Base-by-base conservation (phyloP, 2,113 vertebrate genomes). In the Hydrolagus affinis region DNA sequence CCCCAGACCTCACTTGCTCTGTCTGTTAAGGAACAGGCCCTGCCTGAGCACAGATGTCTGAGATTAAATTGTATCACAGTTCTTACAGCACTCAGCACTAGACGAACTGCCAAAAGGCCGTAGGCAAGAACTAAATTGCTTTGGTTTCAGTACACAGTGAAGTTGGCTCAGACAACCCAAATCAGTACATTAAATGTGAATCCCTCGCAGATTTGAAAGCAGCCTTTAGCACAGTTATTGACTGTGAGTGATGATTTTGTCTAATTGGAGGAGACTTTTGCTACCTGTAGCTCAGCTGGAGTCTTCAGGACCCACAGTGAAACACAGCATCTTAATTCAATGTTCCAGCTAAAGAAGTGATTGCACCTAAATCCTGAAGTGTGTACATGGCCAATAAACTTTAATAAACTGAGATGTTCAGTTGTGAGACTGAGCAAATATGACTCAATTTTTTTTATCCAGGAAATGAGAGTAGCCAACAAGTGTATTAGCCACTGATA, bases 81-180 rank as follows among this genome's bases (percentile, higher is more conserved):
- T 91, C 93, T 94, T 91, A 90, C 94, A 93, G 93, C 87, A 89
- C 90, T 90, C 90, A 89, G 91, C 91, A 90, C 95, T 94, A 93
- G 94, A 95, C 94, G 94, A 95, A 94, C 96, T 96, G 96, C 97
- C 96, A 97, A 93, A 96, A 96, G 90, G 95, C 97, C 96, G 94
- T 94, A 95, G 97, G 97, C 97, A 92, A 97, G 93, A 94, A 95
- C 96, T 96, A 96, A 98, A 99, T 99, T 98, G 97, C 96, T 98
- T 98, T 97, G 96, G 96, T 98, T 97, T 97, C 95, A 94, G 95
- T 95, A 95, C 95, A 96, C 95, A 96, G 96, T 94, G 94, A 96
- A 96, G 96, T 96, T 96, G 96, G 96, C 96, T 94, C 95, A 96
- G 96, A 97, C 96, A 96, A 96, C 96, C 95, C 94, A 95, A 96